Evolutionary conservation across 2,888 invertebrate genomes (phyloP).

Genomic region (Lottia scabra): DNA sequence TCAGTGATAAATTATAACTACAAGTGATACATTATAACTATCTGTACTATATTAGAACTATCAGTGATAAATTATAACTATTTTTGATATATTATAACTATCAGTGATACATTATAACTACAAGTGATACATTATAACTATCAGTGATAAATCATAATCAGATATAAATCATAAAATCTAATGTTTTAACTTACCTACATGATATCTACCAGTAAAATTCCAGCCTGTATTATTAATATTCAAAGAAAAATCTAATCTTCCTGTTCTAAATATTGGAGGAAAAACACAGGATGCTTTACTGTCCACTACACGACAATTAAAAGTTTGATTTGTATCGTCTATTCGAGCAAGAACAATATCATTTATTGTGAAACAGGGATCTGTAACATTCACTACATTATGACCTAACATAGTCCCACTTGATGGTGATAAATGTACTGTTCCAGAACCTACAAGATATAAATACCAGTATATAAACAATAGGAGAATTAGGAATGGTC

Average conservation of each 20-base stretch:
- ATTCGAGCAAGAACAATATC: constrained; percentile 34
- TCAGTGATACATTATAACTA: too few species aligned
- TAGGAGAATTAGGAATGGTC: too few species aligned
- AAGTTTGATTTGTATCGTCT: constrained; percentile 34
- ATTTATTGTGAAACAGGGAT: constrained; percentile 44
- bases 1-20: too few species aligned
- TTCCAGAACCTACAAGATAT: constrained; percentile 20
- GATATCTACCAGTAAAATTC: constrained; percentile 37
- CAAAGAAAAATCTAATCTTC: constrained; percentile 32
- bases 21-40: too few species aligned
- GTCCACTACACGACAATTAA: constrained; percentile 35
- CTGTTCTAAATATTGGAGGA: constrained; percentile 47
- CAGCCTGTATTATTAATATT: constrained; percentile 31
- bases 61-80: too few species aligned
- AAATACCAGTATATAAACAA: neutral
- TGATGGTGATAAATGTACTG: constrained; percentile 31
- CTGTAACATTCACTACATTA: constrained; percentile 38
- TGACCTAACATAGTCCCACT: constrained; percentile 48
- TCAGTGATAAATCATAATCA: too few species aligned
- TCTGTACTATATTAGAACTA: too few species aligned
- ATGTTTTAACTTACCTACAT: constrained; percentile 21
- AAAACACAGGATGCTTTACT: constrained; percentile 38
- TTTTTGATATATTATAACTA: too few species aligned
- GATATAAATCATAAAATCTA: too few species aligned
- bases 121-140: too few species aligned